Conservation (phyloP, 2,113 vertebrate species). For the Diadophis punctatus region DNA sequence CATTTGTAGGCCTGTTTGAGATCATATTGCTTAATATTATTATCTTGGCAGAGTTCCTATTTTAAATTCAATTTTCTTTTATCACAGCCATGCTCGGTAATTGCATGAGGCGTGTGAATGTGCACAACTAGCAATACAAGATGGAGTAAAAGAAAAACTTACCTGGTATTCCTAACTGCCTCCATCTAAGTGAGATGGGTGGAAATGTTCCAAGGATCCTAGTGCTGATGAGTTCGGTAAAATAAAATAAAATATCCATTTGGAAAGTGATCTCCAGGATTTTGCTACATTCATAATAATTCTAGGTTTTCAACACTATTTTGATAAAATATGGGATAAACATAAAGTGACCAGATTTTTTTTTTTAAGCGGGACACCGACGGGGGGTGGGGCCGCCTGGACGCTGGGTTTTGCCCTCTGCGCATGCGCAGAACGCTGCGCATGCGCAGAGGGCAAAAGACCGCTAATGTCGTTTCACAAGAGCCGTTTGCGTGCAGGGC, state of each 20-base stretch:
- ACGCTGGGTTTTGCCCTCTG: no score
- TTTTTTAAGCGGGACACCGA: no score
- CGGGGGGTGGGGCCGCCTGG: no score
- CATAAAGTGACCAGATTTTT: no score
- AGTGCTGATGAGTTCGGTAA: slow-evolving; percentile 7
- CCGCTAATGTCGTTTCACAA: no score
- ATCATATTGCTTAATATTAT: slow-evolving; percentile 5
- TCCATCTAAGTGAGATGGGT: neutral
- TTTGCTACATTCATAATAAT: neutral
- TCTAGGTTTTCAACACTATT: neutral
- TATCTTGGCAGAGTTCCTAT: slow-evolving; percentile 17
- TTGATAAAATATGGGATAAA: neutral
- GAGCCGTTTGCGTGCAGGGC: no score
- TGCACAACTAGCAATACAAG: neutral
- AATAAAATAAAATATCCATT: neutral
- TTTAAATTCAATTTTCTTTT: slow-evolving; percentile 33
- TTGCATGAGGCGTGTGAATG: neutral
- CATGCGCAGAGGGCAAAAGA: no score
- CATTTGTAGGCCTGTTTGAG: neutral
- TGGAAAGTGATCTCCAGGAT: neutral
- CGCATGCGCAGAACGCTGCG: no score
- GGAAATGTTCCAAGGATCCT: slow-evolving; percentile 16
- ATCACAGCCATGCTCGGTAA: slow-evolving; percentile 14
- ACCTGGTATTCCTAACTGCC: slow-evolving; percentile 10
- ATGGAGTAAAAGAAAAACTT: neutral